Conservation (phyloP, 2,113 vertebrate species). For the Urocynchramus pylzowi region DNA sequence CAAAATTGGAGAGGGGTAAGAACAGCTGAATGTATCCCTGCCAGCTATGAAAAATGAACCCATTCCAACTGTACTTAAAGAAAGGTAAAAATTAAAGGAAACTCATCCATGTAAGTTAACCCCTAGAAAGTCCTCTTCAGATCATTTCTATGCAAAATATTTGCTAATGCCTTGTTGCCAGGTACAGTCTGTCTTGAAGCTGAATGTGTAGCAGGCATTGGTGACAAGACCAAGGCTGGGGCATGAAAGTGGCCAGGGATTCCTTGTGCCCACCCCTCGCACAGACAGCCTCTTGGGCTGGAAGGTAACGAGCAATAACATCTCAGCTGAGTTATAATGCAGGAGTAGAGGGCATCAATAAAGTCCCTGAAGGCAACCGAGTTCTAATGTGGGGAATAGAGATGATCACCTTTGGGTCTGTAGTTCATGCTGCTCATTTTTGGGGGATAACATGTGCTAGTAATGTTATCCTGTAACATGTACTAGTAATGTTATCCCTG, state of each 20-base stretch:
- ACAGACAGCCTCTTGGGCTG: neutral
- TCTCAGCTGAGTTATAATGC: neutral
- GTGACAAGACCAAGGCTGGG: fast-evolving
- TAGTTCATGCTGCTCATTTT: neutral
- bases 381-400: neutral
- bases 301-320: neutral
- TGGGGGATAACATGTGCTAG: fast-evolving
- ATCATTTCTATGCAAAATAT: neutral
- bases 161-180: neutral
- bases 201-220: neutral
- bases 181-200: neutral
- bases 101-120: neutral
- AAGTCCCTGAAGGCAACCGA: neutral
- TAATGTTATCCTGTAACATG: fast-evolving
- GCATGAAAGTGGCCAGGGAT: fast-evolving
- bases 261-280: neutral
- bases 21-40: neutral
- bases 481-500: neutral
- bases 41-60: neutral
- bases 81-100: neutral
- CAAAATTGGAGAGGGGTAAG: neutral
- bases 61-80: neutral
- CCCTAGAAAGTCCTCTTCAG: neutral
- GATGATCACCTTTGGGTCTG: neutral
- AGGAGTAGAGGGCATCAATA: neutral